A percentile compares a stretch with the other conserved stretches of the same genome.
These are phyloP conservation scores for Sinelater perroti DNA, from an alignment of 2,888 invertebrate species.

Conservation along the genomic window DNA sequence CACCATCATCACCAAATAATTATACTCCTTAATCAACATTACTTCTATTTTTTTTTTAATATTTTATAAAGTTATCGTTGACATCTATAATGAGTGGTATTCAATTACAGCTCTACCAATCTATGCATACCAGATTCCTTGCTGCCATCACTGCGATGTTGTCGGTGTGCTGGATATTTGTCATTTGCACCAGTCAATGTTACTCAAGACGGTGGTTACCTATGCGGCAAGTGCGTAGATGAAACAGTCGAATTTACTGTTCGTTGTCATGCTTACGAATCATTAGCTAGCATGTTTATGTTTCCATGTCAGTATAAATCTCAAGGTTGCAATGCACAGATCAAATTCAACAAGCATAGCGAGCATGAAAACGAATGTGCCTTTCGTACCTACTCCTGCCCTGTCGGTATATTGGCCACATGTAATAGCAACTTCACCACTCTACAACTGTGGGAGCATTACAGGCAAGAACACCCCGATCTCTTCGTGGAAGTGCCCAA, in stretches of 20 bases:
- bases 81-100: too few species aligned
- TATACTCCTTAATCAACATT: too few species aligned
- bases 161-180: neutral
- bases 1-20: too few species aligned
- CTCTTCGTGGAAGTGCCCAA: neutral
- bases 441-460: neutral
- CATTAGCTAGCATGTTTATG: neutral
- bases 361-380: neutral
- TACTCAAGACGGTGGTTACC: neutral
- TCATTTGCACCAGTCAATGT: neutral
- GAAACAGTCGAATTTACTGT: neutral
- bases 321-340: neutral
- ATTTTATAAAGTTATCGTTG: too few species aligned
- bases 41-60: too few species aligned
- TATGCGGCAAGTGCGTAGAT: neutral
- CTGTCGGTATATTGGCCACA: neutral
- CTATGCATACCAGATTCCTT: neutral
- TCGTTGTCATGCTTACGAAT: neutral
- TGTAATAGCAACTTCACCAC: neutral
- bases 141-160: neutral
- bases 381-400: neutral
- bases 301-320: slow-evolving; percentile 2
- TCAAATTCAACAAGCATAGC: neutral
- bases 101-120: too few species aligned
- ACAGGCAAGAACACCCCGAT: neutral